Evolutionary conservation across 2,797 vertebrate genomes (phyloP).

Genomic region (Chaunax sp.): DNA sequence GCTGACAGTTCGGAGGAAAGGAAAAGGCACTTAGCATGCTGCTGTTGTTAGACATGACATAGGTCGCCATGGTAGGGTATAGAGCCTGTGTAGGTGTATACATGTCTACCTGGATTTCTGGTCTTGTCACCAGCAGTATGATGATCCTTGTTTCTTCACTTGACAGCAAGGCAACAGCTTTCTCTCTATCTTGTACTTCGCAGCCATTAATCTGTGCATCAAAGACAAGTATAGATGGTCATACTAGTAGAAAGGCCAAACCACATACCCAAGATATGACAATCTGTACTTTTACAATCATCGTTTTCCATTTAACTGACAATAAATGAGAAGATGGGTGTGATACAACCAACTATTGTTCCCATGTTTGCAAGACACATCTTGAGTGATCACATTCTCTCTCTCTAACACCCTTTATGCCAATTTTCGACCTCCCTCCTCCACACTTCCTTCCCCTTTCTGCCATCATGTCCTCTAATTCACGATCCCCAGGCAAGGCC

Average conservation of each 20-base stretch:
- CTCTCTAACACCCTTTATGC: neutral
- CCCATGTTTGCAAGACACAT: constrained; percentile 20
- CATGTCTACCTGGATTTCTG: constrained; percentile 90
- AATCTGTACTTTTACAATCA: constrained; percentile 12
- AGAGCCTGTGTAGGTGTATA: constrained; percentile 16
- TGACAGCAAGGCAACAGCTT: constrained; percentile 92
- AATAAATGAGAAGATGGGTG: constrained; percentile 18
- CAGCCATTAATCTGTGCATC: constrained; percentile 92
- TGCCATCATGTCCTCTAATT: constrained; percentile 22
- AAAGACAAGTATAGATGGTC: constrained; percentile 73
- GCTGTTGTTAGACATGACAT: constrained; percentile 60
- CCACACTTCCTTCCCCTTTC: neutral
- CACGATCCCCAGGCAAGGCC: constrained; percentile 15
- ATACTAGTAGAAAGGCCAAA: constrained; percentile 11
- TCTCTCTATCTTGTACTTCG: constrained; percentile 92
- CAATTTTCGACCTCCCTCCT: constrained; percentile 25
- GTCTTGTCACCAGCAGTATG: constrained; percentile 91
- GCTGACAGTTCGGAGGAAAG: constrained; percentile 41
- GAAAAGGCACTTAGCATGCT: constrained; percentile 47
- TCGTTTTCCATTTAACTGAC: constrained; percentile 17
- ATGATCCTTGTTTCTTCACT: constrained; percentile 91
- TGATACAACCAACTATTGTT: constrained; percentile 22
- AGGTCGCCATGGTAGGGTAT: constrained; percentile 44
- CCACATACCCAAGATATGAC: neutral
- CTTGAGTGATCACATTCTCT: constrained; percentile 17